phyloP scores from a whole-genome alignment of 2,888 invertebrate genomes.

The Nomada goodeniana region DNA sequence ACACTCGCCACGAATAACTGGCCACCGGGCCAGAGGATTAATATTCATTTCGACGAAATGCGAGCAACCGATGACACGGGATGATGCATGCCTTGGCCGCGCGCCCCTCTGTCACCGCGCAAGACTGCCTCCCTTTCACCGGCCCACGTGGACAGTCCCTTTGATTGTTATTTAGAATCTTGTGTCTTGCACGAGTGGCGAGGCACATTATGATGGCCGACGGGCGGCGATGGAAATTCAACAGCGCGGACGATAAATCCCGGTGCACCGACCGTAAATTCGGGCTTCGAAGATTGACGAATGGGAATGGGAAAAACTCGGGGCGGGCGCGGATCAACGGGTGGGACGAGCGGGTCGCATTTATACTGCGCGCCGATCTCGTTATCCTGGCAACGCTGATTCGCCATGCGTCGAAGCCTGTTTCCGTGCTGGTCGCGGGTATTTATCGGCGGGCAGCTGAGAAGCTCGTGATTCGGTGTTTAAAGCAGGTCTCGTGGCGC shows the following conservation, averaged over 20 bases:
- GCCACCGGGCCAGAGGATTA: constrained; percentile 37
- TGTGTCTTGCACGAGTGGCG: too few relatives aligned
- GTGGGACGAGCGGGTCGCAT: neutral
- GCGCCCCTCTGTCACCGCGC: neutral
- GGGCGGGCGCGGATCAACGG: too few relatives aligned
- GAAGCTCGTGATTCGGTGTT: neutral
- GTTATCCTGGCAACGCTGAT: neutral
- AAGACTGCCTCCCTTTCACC: neutral
- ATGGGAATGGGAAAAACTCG: constrained; percentile 11
- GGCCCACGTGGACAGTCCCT: too few relatives aligned
- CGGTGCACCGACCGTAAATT: constrained; percentile 18
- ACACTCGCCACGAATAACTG: constrained; percentile 31
- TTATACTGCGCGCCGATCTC: neutral
- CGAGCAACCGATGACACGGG: constrained; percentile 38
- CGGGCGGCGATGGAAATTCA: too few relatives aligned
- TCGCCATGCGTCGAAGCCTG: neutral
- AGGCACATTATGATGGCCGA: too few relatives aligned
- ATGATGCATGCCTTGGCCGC: constrained; percentile 36
- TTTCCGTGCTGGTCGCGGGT: neutral
- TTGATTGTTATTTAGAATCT: too few relatives aligned
- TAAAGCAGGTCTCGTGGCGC: neutral
- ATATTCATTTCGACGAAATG: constrained; percentile 50
- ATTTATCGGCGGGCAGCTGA: neutral
- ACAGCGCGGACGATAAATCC: neutral
- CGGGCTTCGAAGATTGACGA: constrained; percentile 20